Evolutionary conservation across 2,797 vertebrate genomes (phyloP).

Genomic region (Glyptemys insculpta): DNA sequence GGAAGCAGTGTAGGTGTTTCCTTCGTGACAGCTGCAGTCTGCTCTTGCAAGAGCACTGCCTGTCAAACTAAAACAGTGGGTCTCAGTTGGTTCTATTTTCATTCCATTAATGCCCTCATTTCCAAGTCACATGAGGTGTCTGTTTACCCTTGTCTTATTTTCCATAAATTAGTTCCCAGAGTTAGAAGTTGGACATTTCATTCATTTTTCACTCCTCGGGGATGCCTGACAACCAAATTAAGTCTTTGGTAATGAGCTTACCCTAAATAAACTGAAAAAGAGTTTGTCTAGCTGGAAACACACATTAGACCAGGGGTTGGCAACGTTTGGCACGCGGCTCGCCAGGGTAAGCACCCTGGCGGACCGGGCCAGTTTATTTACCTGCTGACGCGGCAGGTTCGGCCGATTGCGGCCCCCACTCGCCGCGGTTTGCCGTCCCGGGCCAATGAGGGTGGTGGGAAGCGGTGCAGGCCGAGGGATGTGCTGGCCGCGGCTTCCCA

Average conservation of each 20-base stretch:
- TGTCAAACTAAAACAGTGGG: rapidly evolving
- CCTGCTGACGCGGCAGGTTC: too few relatives aligned
- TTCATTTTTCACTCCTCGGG: not conserved
- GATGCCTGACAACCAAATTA: not conserved
- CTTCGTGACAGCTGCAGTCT: not conserved
- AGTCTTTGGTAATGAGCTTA: not conserved
- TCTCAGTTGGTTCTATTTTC: not conserved
- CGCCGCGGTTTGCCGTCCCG: too few relatives aligned
- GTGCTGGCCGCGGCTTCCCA: too few relatives aligned
- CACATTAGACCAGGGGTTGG: rapidly evolving
- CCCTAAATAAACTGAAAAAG: not conserved
- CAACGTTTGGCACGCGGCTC: too few relatives aligned
- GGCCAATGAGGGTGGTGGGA: too few relatives aligned
- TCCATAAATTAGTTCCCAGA: not conserved
- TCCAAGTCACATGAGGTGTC: not conserved
- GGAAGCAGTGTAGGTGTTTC: rapidly evolving
- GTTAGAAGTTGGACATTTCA: not conserved
- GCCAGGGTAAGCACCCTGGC: too few relatives aligned
- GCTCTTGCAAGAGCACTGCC: not conserved
- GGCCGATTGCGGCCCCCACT: too few relatives aligned
- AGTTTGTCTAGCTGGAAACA: not conserved
- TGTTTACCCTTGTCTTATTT: not conserved
- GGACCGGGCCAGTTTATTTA: too few relatives aligned
- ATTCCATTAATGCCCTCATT: not conserved
- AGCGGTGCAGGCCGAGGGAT: too few relatives aligned